Evolutionary conservation across 2,113 vertebrate species (phyloP).

Genomic region (Crotalus tigris): DNA sequence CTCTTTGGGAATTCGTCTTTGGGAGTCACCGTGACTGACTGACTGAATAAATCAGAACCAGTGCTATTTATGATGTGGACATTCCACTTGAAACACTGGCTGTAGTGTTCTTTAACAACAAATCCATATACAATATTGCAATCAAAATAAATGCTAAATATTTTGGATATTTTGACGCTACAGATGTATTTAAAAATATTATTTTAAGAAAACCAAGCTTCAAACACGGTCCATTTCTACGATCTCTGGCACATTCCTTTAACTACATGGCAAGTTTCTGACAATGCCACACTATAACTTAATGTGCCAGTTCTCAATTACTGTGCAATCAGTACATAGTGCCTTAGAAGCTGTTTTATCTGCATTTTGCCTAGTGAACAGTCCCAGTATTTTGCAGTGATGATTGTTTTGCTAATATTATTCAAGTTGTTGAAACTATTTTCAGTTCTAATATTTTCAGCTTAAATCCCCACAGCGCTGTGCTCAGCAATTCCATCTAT

Average conservation of each 20-base stretch:
- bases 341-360: slow-evolving; percentile 51
- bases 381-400: slow-evolving; percentile 35
- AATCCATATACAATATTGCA: not conserved
- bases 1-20: not conserved
- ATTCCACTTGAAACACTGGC: not conserved
- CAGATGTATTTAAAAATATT: slow-evolving; percentile 1
- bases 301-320: slow-evolving; percentile 37
- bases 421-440: slow-evolving; percentile 43
- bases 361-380: slow-evolving; percentile 60
- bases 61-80: not conserved
- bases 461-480: slow-evolving; percentile 32
- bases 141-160: not conserved
- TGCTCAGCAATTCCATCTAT: slow-evolving; percentile 9
- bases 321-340: slow-evolving; percentile 28
- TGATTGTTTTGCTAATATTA: slow-evolving; percentile 56
- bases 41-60: not conserved
- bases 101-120: not conserved
- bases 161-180: not conserved
- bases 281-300: slow-evolving; percentile 44
- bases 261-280: slow-evolving; percentile 34
- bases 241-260: slow-evolving; percentile 13
- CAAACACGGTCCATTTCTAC: not conserved
- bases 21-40: not conserved
- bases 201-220: not conserved
- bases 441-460: slow-evolving; percentile 55